Conservation (phyloP, 2,113 vertebrate species). For the Clupea harengus region DNA sequence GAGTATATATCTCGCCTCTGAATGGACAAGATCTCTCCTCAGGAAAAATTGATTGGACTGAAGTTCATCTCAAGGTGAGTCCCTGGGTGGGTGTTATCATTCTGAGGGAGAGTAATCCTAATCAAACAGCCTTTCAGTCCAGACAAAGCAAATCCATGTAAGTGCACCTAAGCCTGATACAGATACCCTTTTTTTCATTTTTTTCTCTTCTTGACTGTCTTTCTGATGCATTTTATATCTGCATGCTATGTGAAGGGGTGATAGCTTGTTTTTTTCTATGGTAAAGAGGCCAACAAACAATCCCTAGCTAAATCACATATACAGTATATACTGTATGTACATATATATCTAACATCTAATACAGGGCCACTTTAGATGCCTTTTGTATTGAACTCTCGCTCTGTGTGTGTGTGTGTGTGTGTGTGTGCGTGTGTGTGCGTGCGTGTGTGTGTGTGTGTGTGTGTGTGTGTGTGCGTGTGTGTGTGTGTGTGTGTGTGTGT, state of each 20-base stretch:
- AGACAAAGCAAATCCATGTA: constrained; percentile 3
- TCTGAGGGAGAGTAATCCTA: not conserved
- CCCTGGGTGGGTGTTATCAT: constrained; percentile 13
- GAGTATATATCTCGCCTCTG: not conserved
- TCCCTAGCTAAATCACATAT: not conserved
- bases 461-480: not conserved
- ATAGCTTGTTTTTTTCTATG: not conserved
- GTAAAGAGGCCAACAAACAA: not conserved
- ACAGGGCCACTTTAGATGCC: not conserved
- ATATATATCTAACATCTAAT: not conserved
- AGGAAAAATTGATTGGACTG: constrained; percentile 7
- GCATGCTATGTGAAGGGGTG: not conserved
- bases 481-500: not conserved
- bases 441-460: not conserved
- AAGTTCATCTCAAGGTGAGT: constrained; percentile 14
- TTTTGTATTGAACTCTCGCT: too few species aligned
- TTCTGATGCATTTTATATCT: not conserved
- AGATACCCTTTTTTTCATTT: not conserved
- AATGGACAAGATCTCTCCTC: constrained; percentile 14
- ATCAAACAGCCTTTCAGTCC: not conserved
- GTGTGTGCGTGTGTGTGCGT: not conserved
- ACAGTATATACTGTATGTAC: too few species aligned
- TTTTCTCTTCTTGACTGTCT: not conserved
- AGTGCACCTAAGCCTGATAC: not conserved
- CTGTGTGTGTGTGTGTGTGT: not conserved